These are phyloP conservation scores for Hyposoter didymator DNA, from an alignment of 2,888 invertebrate species.

Conservation along the genomic window DNA sequence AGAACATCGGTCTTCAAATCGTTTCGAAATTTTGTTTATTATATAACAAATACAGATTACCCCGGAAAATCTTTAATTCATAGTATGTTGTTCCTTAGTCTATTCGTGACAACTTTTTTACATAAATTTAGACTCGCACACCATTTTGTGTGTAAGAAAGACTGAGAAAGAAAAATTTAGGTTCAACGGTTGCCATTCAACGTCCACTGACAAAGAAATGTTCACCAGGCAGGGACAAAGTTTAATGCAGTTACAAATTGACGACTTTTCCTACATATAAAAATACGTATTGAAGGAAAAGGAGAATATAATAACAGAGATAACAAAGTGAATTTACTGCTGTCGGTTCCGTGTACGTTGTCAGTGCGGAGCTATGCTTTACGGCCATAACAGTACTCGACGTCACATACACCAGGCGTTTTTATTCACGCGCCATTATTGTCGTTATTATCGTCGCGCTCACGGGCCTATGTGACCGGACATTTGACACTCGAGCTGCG, in stretches of 20 bases:
- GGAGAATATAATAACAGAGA: conserved; percentile 47
- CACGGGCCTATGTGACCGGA: conserved; percentile 63
- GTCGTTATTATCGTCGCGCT: conserved; percentile 62
- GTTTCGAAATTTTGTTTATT: no score
- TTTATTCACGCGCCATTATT: conserved; percentile 66
- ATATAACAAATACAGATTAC: no score
- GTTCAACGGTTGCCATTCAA: no score
- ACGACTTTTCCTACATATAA: conserved; percentile 27
- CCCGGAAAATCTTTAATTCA: no score
- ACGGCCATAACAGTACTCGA: conserved; percentile 57
- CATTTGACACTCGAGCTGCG: conserved; percentile 67
- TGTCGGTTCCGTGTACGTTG: conserved; percentile 25
- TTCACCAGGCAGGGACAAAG: not conserved
- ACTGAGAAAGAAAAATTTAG: no score
- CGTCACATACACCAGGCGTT: conserved; percentile 63
- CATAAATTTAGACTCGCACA: no score
- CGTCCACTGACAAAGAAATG: not conserved
- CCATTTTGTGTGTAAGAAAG: no score
- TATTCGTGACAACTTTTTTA: no score
- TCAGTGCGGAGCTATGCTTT: conserved; percentile 35
- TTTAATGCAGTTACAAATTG: conserved; percentile 33
- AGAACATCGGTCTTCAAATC: no score
- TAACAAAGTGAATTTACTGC: conserved; percentile 25
- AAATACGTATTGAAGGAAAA: conserved; percentile 17
- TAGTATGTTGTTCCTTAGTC: no score